Percentiles rank a stretch among this genome's conserved stretches.
Evolutionary conservation across 2,888 invertebrate species (phyloP).

Genomic region (Argynnis bischoffii): DNA sequence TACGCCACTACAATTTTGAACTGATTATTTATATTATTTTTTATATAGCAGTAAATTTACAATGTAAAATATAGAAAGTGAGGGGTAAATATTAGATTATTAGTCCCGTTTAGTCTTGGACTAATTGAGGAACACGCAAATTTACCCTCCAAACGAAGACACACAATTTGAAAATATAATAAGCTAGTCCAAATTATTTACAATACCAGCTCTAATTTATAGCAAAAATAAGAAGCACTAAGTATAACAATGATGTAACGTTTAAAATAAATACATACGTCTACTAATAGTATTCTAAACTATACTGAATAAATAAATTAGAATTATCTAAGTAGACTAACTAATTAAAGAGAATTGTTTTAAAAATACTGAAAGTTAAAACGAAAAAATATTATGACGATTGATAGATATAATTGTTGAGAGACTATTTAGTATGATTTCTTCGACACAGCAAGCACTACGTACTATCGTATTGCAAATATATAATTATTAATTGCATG

Average conservation of each 20-base stretch:
- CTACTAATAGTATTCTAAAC: conserved; percentile 58
- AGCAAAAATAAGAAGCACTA: conserved; percentile 54
- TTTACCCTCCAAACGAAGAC: conserved; percentile 20
- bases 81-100: conserved; percentile 16
- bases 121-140: conserved; percentile 19
- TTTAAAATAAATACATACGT: conserved; percentile 68
- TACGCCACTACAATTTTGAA: conserved; percentile 9
- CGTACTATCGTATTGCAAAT: too few relatives aligned
- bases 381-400: conserved; percentile 38
- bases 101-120: conserved; percentile 29
- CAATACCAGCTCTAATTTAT: conserved; percentile 38
- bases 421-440: conserved; percentile 6
- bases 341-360: conserved; percentile 69
- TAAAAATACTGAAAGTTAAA: conserved; percentile 73
- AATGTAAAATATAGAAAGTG: neutral
- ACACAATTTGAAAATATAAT: conserved; percentile 6
- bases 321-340: conserved; percentile 74
- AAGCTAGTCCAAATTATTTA: conserved; percentile 30
- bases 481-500: too few relatives aligned
- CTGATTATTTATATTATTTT: conserved; percentile 5
- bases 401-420: neutral
- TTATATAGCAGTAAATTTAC: neutral
- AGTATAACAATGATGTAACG: conserved; percentile 61
- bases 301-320: conserved; percentile 79
- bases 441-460: conserved; percentile 1